phyloP scores from a whole-genome alignment of 2,113 vertebrate species.

The Dipodomys stephensi region DNA sequence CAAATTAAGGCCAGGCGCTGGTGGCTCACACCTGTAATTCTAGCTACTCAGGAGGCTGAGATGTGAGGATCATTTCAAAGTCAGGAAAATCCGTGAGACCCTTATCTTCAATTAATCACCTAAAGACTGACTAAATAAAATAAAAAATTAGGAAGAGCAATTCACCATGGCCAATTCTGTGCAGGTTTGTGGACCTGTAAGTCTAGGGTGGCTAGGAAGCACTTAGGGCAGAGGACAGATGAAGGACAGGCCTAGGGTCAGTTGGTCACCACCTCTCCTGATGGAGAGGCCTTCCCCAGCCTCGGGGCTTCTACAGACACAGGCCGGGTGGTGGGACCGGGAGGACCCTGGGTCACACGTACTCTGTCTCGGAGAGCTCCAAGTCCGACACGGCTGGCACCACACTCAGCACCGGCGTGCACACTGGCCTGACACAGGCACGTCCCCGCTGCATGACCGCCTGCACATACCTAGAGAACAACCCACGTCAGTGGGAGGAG shows the following conservation, averaged over 20 bases:
- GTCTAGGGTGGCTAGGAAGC: background rate
- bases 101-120: too few species aligned
- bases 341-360: slow-evolving; percentile 80
- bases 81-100: too few species aligned
- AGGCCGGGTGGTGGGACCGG: background rate
- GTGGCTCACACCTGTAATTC: too few species aligned
- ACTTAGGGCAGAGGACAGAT: background rate
- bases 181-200: background rate
- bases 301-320: too few species aligned
- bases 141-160: too few species aligned
- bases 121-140: too few species aligned
- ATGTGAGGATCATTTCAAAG: too few species aligned
- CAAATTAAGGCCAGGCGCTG: too few species aligned
- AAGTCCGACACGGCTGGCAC: slow-evolving; percentile 92
- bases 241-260: background rate
- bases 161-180: background rate
- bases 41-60: too few species aligned
- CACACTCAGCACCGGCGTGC: slow-evolving; percentile 87
- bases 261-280: background rate
- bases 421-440: slow-evolving; percentile 87
- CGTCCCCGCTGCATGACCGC: slow-evolving; percentile 93
- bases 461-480: slow-evolving; percentile 93
- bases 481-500: slow-evolving; percentile 56
- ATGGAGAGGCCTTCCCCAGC: background rate
- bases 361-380: slow-evolving; percentile 92